phyloP scores from a whole-genome alignment of 2,797 vertebrate genomes.

The Anguilla marmorata region DNA sequence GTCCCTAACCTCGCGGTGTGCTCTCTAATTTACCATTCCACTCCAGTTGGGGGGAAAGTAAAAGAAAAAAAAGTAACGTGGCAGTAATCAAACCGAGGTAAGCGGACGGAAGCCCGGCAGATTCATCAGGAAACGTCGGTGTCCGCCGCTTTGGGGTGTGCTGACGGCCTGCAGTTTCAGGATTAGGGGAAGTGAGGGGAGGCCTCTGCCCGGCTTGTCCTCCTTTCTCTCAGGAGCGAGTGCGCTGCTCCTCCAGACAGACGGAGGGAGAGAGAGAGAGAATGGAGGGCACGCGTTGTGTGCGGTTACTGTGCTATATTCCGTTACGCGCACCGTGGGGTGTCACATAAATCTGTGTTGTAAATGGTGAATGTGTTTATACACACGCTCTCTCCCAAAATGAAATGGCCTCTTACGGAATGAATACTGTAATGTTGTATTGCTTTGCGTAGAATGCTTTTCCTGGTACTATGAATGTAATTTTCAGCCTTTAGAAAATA shows the following conservation, averaged over 20 bases:
- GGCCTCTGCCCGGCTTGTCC: not conserved
- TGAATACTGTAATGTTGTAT: not conserved
- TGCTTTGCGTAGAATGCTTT: not conserved
- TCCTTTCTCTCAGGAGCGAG: not conserved
- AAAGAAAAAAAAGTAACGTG: not conserved
- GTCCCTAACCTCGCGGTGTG: not conserved
- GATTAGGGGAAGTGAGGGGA: not conserved
- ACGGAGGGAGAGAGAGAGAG: conserved; percentile 6
- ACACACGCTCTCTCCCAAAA: not conserved
- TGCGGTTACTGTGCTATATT: not conserved
- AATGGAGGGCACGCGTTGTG: not conserved
- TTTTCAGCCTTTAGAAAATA: not conserved
- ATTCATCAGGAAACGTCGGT: not conserved
- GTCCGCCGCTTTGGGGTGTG: not conserved
- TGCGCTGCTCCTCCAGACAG: not conserved
- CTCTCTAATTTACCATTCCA: not conserved
- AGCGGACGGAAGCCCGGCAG: not conserved
- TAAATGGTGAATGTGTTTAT: not conserved
- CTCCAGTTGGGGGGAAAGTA: not conserved
- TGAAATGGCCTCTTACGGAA: not conserved
- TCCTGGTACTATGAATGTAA: not conserved
- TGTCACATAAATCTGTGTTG: not conserved
- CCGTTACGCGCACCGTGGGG: not conserved
- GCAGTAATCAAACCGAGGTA: not conserved
- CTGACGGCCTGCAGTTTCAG: conserved; percentile 14